phyloP scores from a whole-genome alignment of 2,113 vertebrate species.

The Macaca mulatta region DNA sequence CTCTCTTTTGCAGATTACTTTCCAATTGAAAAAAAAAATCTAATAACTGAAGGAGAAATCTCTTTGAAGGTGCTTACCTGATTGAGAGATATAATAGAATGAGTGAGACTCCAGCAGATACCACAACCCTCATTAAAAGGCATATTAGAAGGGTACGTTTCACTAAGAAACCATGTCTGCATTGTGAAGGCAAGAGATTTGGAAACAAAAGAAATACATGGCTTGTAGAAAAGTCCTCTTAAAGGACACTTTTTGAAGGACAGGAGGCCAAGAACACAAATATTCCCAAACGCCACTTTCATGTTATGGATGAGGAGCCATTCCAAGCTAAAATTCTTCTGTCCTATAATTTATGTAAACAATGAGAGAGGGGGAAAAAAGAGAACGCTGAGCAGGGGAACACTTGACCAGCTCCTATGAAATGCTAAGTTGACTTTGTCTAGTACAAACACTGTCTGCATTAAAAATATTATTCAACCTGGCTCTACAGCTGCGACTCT shows the following conservation, averaged over 20 bases:
- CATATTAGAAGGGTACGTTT: conserved; percentile 21
- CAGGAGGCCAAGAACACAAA: conserved; percentile 56
- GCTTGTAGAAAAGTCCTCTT: conserved; percentile 18
- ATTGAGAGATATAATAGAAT: conserved; percentile 19
- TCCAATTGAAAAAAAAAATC: neutral
- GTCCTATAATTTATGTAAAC: conserved; percentile 34
- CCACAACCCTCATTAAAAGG: neutral
- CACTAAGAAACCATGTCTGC: conserved; percentile 35
- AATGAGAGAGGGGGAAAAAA: neutral
- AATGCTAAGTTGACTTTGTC: conserved; percentile 67
- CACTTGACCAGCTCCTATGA: conserved; percentile 39
- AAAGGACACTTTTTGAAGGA: conserved; percentile 64
- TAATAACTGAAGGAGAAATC: neutral
- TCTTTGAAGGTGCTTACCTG: conserved; percentile 33
- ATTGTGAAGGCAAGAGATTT: conserved; percentile 26
- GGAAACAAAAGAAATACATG: conserved; percentile 53
- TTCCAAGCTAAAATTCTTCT: conserved; percentile 58
- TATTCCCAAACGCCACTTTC: neutral
- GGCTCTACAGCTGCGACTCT: conserved; percentile 4
- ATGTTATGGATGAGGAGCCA: conserved; percentile 25
- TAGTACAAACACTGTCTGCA: conserved; percentile 61
- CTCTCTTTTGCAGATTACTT: neutral
- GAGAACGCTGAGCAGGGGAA: neutral
- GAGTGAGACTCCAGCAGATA: conserved; percentile 16
- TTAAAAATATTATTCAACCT: conserved; percentile 45